Evolutionary conservation across 2,797 vertebrate genomes (phyloP), one percentile per base, ranked within the genome.

Genomic region (Heterohyrax brucei): DNA sequence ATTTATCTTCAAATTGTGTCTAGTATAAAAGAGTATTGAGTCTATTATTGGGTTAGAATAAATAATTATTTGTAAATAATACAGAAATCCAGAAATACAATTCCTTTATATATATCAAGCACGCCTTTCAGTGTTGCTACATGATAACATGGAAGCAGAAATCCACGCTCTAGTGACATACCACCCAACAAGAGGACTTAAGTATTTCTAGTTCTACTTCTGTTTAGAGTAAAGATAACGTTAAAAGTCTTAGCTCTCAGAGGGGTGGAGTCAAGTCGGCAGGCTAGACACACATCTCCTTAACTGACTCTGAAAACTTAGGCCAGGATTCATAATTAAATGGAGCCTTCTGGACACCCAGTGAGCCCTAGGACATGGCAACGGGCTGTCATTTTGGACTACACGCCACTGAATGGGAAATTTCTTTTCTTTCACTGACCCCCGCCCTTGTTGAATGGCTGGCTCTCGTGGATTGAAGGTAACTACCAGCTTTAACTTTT

Each of bases 1-100:
- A 85, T 70, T 53, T 96, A 80, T 50, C n/a, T 87, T 93, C 33
- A 91, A 96, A 70, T 68, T 87, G 21, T 87, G 64, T 75, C 64
- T 95, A 91, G 84, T 68, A 48, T 56, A 80, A 96, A 92, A 68
- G 28, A 83, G 33, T 26, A 68, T 61, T 14, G 30, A 75, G 28
- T 70, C 24, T 88, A 30, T 77, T 94, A 70, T 59, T 92, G 44
- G 87, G 33, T 96, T 86, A 83, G 85, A 93, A 48, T 53, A 92
- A 85, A 46, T 83, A 16, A 75, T 81, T 75, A 75, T 56, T 82
- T 62, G 81, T 70, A 84, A 95, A 33, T 84, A 81, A 78, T 73
- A 56, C 2, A 72, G 75, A 89, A 79, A 46, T 66, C 53, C 59
- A 79, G 92, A 95, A 82, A n/a, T 59, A 28, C 62, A 88, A 6